Base-by-base conservation (phyloP, 2,113 vertebrate species). In the Pangasianodon hypophthalmus region DNA sequence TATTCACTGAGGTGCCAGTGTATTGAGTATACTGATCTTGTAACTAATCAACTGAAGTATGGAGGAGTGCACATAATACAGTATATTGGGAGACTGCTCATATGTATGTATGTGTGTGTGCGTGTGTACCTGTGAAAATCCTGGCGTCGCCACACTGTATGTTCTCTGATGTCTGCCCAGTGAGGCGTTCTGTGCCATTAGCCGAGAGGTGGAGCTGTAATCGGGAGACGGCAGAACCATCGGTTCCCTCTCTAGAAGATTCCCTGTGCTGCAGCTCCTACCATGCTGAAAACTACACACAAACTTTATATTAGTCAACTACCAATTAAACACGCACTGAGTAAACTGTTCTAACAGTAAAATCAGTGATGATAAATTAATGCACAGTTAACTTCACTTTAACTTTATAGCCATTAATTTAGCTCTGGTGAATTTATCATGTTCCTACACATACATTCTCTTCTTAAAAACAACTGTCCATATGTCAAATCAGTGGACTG, bases 241-340 rank as follows among this genome's bases (percentile, higher is more conserved):
- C 91, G 97, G 97, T 0, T 99, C 98, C 89, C 98, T 96, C 94
- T 99, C 98, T 80, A 99, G 95, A 5, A 99, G 96, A 93, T 99
- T 99, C 0, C 98, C 98, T 0, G 98, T 99, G 96, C 98, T 99
- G 96, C 97, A 98, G 96, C 98, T 99, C 92, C 97, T 97, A 60
- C 96, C 97, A 37, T 96, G 97, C 90, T 97, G 97, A 90, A 98
- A 96, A 93, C 98, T 99, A 79, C 29, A 69, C 26, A 89, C 44
- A 89, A 16, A 67, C 56, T 88, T 32, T n/a, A 81, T 82, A 71
- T 41, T 81, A 62, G 87, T 73, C 73, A 75, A 54, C 9, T 50
- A 54, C 52, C 14, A 32, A 52, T 50, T 56, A 67, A 41, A 64
- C n/a, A 71, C 3, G 11, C 37, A 50, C 62, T 69, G 56, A 84